Conservation (phyloP, 2,113 vertebrate species). For the Symphodus melops region DNA sequence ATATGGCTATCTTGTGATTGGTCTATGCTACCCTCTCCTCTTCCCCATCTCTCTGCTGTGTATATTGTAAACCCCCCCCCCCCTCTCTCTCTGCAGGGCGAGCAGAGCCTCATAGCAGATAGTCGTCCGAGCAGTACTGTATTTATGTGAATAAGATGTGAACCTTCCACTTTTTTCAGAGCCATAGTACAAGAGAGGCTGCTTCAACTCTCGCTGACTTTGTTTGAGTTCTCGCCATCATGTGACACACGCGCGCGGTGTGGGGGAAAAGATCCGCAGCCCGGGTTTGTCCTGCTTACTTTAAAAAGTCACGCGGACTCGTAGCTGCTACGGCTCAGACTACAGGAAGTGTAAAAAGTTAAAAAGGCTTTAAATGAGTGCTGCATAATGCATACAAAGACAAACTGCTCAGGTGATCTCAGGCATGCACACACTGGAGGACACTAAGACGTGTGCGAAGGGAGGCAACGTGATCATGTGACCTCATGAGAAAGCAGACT, state of each 20-base stretch:
- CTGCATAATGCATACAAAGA: background rate
- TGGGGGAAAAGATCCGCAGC: background rate
- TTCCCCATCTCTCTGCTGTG: constrained; percentile 28
- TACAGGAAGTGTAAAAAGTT: background rate
- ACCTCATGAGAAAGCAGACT: no score
- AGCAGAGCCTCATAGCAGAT: constrained; percentile 77
- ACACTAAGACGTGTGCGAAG: no score
- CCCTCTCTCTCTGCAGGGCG: constrained; percentile 76
- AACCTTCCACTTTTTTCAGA: constrained; percentile 31
- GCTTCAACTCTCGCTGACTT: constrained; percentile 7
- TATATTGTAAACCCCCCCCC: constrained; percentile 69
- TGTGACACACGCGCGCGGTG: background rate
- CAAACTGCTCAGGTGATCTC: background rate
- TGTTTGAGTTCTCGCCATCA: constrained; percentile 20
- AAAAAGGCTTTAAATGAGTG: background rate
- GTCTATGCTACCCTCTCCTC: constrained; percentile 31
- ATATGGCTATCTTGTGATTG: constrained; percentile 89
- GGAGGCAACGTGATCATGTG: no score
- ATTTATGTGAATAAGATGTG: constrained; percentile 58
- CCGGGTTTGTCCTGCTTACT: background rate
- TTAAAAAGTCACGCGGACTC: background rate
- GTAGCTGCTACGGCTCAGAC: constrained; percentile 23
- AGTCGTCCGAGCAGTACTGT: constrained; percentile 89
- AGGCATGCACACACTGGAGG: background rate
- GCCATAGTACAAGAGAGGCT: constrained; percentile 44